These are phyloP conservation scores for Sitta europaea DNA, from an alignment of 2,113 vertebrate species.

Conservation along the genomic window DNA sequence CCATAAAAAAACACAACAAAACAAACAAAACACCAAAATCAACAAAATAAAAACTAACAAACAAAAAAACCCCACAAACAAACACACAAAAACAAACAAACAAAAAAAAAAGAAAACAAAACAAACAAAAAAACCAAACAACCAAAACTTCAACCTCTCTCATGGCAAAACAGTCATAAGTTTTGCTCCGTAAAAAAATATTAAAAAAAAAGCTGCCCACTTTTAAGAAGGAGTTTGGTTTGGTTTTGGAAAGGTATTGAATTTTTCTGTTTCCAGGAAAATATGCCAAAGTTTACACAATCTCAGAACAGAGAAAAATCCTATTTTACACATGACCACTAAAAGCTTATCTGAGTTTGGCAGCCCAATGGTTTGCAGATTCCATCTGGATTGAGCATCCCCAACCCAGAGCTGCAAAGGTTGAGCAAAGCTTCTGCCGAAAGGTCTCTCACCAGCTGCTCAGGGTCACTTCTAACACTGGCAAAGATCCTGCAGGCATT, in stretches of 20 bases:
- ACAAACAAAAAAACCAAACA: not conserved
- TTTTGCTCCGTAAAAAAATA: not conserved
- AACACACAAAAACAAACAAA: too few relatives aligned
- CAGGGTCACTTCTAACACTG: not conserved
- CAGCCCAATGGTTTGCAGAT: not conserved
- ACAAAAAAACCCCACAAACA: not conserved
- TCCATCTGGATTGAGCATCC: slow-evolving; percentile 33
- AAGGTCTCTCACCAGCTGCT: slow-evolving; percentile 46
- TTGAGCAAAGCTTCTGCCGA: not conserved
- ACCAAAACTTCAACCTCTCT: not conserved
- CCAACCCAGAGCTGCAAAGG: not conserved
- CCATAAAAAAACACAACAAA: not conserved
- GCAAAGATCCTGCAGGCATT: not conserved
- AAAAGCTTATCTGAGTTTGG: slow-evolving; percentile 15
- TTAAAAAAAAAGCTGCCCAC: fast-evolving
- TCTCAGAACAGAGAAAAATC: not conserved
- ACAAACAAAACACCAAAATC: too few relatives aligned
- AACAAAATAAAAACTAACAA: not conserved
- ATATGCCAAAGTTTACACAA: not conserved
- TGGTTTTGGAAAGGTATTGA: not conserved
- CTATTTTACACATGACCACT: not conserved
- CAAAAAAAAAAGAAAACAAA: fast-evolving
- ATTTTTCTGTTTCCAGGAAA: slow-evolving; percentile 6
- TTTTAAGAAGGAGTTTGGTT: not conserved
- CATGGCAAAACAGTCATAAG: not conserved